phyloP scores from a whole-genome alignment of 2,888 invertebrate species.

The Eumerus sabulonum region DNA sequence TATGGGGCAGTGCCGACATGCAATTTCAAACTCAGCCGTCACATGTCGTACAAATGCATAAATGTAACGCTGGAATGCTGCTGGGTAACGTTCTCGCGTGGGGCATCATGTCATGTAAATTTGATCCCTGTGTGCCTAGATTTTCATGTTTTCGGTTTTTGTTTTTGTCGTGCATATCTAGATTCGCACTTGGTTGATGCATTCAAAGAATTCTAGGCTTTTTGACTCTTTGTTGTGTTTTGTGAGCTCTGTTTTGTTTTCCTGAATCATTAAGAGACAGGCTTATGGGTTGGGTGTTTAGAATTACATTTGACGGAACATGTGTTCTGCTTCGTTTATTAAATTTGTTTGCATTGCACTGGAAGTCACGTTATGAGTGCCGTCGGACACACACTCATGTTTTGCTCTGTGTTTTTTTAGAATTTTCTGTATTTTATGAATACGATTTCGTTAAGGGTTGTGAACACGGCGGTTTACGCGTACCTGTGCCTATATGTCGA shows the following conservation, averaged over 20 bases:
- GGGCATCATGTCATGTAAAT: slow-evolving; percentile 48
- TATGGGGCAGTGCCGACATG: not conserved
- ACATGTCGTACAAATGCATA: slow-evolving; percentile 35
- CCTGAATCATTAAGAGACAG: slow-evolving; percentile 4
- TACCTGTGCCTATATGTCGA: no score
- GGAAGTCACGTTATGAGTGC: slow-evolving; percentile 49
- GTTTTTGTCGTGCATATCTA: slow-evolving; percentile 1
- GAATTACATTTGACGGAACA: slow-evolving; percentile 37
- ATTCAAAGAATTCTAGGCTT: slow-evolving; percentile 29
- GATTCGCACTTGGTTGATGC: slow-evolving; percentile 3
- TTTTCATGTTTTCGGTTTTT: slow-evolving; percentile 4
- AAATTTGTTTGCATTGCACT: slow-evolving; percentile 57
- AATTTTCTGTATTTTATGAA: not conserved
- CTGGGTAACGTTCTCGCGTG: not conserved
- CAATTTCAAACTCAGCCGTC: not conserved
- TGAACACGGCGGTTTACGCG: no score
- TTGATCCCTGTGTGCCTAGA: slow-evolving; percentile 26
- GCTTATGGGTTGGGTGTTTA: slow-evolving; percentile 25
- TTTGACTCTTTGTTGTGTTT: no score
- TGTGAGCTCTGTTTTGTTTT: no score
- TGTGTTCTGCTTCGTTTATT: slow-evolving; percentile 60
- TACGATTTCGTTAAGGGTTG: no score
- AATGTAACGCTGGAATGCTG: slow-evolving; percentile 7
- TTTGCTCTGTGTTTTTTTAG: not conserved
- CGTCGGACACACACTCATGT: slow-evolving; percentile 18